Evolutionary conservation across 1,140 invertebrate genomes (phyloP), one percentile per base, ranked within the genome.

Genomic region (Cherax destructor): DNA sequence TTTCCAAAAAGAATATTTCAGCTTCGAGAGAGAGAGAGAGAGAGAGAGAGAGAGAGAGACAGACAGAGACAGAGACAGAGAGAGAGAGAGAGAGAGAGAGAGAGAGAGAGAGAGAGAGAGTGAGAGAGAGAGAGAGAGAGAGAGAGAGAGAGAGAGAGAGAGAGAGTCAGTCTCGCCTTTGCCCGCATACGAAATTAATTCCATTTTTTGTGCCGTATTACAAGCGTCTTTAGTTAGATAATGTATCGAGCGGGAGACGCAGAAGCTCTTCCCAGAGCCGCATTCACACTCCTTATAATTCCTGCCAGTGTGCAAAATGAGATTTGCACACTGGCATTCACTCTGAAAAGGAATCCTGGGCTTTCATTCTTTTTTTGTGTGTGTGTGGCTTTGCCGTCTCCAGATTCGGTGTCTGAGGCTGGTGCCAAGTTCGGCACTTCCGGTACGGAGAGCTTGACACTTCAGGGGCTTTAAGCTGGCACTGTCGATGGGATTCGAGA

Each of bases 251-350:
- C 69, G 69, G 69, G 11, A 30, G 69, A 30, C 21, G 4, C 30
- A 74, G 30, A 72, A 72, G 69, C 69, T 30, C 24, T 74, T 74
- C 30, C 69, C 69, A 21, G n/a, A n/a, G n/a, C 69, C 69, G 30
- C 69, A n/a, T 74, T 74, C n/a, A 74, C 16, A 74, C 24, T 10
- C 9, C n/a, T 30, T 74, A 74, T 74, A 74, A 9, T 74, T 11
- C 69, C 69, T 16, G n/a, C 69, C 24, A 21, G 30, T 74, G 69
- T 74, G 69, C 69, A 74, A 74, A 74, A 74, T 74, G 69, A 74
- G 69, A 74, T 74, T 74, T 74, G 69, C 69, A 30, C 69, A 74
- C 69, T 30, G 21, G n/a, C 69, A 74, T 74, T 74, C 69, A 74
- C 16, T 74, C 30, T 74, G 69, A 74, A 74, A 74, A 74, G 69